phyloP scores from a whole-genome alignment of 2,797 vertebrate species.

The Coregonus suidteri region DNA sequence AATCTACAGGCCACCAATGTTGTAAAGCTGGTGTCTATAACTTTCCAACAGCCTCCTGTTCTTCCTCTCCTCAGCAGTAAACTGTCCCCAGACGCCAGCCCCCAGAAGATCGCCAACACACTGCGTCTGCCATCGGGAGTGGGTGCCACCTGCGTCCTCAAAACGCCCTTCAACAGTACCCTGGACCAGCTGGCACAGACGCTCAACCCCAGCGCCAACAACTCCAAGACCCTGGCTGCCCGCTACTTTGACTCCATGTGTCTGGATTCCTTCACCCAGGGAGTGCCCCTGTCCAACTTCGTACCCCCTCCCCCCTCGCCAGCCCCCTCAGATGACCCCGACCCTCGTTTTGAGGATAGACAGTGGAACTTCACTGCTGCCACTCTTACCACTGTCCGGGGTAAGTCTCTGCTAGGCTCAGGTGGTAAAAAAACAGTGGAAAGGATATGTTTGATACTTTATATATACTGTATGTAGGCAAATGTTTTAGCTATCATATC shows the following conservation, averaged over 20 bases:
- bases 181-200: constrained; percentile 88
- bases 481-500: neutral
- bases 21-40: neutral
- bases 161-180: constrained; percentile 89
- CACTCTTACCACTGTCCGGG: constrained; percentile 74
- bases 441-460: no score
- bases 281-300: constrained; percentile 93
- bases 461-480: neutral
- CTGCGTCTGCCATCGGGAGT: constrained; percentile 90
- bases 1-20: neutral
- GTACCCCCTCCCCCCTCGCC: constrained; percentile 91
- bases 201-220: constrained; percentile 87
- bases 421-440: neutral
- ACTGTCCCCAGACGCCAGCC: constrained; percentile 84
- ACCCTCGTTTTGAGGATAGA: constrained; percentile 80
- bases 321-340: constrained; percentile 86
- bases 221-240: constrained; percentile 90
- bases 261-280: constrained; percentile 95
- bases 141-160: constrained; percentile 91
- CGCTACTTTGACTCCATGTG: constrained; percentile 95
- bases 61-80: constrained; percentile 72
- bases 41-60: neutral
- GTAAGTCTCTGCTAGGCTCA: constrained; percentile 59
- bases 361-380: constrained; percentile 84
- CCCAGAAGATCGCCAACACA: constrained; percentile 87